A percentile compares a stretch with the other conserved stretches of the same genome.
Evolutionary conservation across 2,888 invertebrate genomes (phyloP).

Genomic region (Melipona beecheii): DNA sequence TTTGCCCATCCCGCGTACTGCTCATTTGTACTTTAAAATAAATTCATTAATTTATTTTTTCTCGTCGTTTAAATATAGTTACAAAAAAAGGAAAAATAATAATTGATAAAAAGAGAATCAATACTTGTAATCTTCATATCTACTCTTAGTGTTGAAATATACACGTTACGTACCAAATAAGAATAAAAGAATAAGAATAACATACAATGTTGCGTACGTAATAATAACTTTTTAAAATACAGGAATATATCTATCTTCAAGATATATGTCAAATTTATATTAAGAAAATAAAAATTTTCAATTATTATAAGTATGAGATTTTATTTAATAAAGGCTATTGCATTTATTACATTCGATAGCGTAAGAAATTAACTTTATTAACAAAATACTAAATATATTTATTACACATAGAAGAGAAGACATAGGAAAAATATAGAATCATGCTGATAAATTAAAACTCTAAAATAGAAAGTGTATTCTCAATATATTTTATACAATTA

Average conservation of each 20-base stretch:
- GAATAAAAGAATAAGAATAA: neutral
- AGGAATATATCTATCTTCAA: neutral
- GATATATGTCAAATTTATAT: neutral
- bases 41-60: neutral
- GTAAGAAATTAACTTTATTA: neutral
- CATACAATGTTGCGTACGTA: neutral
- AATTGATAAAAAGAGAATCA: neutral
- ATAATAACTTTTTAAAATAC: neutral
- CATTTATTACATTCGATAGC: neutral
- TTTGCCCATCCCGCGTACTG: constrained; percentile 76
- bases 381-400: neutral
- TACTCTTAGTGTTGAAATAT: neutral
- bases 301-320: neutral
- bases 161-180: neutral
- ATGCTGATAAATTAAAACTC: neutral
- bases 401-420: neutral
- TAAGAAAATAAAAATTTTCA: neutral
- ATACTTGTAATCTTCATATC: neutral
- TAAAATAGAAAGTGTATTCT: neutral
- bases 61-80: neutral
- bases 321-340: neutral
- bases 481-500: no score
- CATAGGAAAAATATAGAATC: neutral
- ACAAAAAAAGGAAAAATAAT: neutral
- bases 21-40: constrained; percentile 70